phyloP scores from a whole-genome alignment of 2,888 invertebrate species.

The Acleris emargana region DNA sequence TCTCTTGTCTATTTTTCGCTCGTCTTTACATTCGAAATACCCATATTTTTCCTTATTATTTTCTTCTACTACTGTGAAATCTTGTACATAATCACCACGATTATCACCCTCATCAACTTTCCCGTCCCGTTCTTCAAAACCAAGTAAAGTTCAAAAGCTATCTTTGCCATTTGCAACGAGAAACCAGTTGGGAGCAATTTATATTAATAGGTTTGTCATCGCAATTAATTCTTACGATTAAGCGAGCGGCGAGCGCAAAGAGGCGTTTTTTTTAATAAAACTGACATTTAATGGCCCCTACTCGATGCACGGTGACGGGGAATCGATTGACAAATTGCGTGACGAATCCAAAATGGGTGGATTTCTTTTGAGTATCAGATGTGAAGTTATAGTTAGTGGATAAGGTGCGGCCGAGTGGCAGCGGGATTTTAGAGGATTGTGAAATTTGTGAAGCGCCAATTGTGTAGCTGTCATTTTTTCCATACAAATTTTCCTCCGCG shows the following conservation, averaged over 20 bases:
- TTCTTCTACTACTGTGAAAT: background rate
- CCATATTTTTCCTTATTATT: no score
- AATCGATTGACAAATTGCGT: constrained; percentile 83
- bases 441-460: no score
- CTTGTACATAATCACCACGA: background rate
- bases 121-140: background rate
- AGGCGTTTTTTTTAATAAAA: constrained; percentile 67
- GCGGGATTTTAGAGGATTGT: constrained; percentile 4
- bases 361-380: constrained; percentile 77
- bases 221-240: constrained; percentile 82
- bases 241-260: constrained; percentile 79
- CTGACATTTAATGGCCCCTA: constrained; percentile 78
- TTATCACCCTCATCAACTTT: background rate
- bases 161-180: constrained; percentile 26
- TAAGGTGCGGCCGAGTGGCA: constrained; percentile 35
- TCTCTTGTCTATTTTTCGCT: no score
- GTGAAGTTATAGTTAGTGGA: constrained; percentile 62
- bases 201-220: constrained; percentile 82
- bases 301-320: constrained; percentile 74
- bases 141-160: constrained; percentile 44
- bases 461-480: no score
- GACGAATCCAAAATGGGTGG: constrained; percentile 82
- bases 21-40: no score
- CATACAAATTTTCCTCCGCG: no score
- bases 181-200: constrained; percentile 71